A percentile compares a stretch with the other conserved stretches of the same genome.
These are phyloP conservation scores for Silurus asotus DNA, from an alignment of 2,113 vertebrate genomes.

Conservation along the genomic window DNA sequence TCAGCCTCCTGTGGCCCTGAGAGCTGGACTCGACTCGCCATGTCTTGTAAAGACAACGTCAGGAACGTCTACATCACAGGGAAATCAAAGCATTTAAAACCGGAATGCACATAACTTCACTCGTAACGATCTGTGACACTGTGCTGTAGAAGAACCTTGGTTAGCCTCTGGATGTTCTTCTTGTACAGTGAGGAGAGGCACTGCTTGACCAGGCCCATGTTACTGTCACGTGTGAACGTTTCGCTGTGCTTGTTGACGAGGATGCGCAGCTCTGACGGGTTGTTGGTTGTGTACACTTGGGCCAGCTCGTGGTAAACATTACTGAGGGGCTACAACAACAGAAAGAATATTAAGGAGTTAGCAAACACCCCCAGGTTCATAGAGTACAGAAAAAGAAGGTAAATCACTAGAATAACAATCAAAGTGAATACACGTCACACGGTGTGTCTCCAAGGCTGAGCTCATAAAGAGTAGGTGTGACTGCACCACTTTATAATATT, in stretches of 20 bases:
- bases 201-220: slow-evolving; percentile 96
- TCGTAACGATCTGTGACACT: neutral
- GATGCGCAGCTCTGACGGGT: slow-evolving; percentile 88
- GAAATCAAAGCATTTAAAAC: neutral
- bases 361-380: neutral
- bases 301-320: slow-evolving; percentile 97
- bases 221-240: slow-evolving; percentile 91
- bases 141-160: slow-evolving; percentile 79
- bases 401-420: neutral
- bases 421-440: neutral
- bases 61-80: slow-evolving; percentile 87
- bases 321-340: slow-evolving; percentile 85
- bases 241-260: slow-evolving; percentile 95
- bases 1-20: slow-evolving; percentile 95
- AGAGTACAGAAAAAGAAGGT: neutral
- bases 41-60: slow-evolving; percentile 98
- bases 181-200: slow-evolving; percentile 98
- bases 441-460: neutral
- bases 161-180: slow-evolving; percentile 99
- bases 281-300: slow-evolving; percentile 96
- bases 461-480: neutral
- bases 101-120: neutral
- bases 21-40: slow-evolving; percentile 97
- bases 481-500: neutral
- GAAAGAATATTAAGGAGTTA: neutral